These are phyloP conservation scores for Chaetophractus vellerosus DNA, from an alignment of 2,797 vertebrate genomes.

Conservation along the genomic window DNA sequence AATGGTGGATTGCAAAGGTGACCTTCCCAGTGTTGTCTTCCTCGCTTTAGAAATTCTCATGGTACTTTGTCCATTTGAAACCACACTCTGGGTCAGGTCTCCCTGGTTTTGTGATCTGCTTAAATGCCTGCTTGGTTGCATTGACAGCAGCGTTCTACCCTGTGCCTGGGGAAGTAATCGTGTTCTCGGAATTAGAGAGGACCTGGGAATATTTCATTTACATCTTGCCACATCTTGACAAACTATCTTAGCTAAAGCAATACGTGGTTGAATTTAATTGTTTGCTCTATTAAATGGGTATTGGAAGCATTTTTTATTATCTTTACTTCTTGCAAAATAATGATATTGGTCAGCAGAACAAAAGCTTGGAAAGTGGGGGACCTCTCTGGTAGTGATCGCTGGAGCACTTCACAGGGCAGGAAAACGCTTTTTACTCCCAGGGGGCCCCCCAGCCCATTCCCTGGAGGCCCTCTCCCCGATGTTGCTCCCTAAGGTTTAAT, in stretches of 20 bases:
- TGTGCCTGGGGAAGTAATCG: neutral
- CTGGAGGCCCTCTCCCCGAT: neutral
- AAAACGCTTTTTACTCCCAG: accelerated
- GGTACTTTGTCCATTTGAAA: accelerated
- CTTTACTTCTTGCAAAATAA: neutral
- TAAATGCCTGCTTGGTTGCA: neutral
- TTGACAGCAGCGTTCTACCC: accelerated
- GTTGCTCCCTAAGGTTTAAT: accelerated
- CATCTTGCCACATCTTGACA: neutral
- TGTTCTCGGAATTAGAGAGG: neutral
- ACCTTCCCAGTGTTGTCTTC: neutral
- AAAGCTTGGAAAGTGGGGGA: accelerated
- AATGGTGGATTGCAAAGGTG: neutral
- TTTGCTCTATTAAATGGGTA: neutral
- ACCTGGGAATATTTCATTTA: neutral
- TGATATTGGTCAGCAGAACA: neutral
- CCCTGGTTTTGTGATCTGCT: accelerated
- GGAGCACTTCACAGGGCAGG: accelerated
- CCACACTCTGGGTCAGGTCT: neutral
- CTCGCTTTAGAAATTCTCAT: neutral
- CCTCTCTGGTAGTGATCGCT: neutral
- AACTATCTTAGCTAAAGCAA: neutral
- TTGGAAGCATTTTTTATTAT: neutral
- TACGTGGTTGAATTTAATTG: too few species aligned
- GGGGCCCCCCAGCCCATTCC: neutral